Conservation (phyloP, 2,888 invertebrate genomes). For the Xestobium rufovillosum region DNA sequence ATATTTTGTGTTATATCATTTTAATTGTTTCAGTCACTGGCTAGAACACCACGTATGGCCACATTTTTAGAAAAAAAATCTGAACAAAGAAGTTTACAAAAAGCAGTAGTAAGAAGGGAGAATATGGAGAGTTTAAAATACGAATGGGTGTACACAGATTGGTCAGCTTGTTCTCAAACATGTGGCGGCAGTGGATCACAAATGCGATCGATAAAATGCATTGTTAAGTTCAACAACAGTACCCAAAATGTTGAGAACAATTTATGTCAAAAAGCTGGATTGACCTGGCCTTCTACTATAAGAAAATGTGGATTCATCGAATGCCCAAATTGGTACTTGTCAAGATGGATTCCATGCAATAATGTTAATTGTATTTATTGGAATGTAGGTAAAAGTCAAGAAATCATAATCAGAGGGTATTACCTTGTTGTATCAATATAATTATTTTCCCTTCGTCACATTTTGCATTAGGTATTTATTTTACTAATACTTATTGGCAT, state of each 20-base stretch:
- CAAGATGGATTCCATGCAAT: slow-evolving; percentile 65
- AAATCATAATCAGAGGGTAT: no score
- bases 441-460: no score
- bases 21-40: no score
- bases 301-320: slow-evolving; percentile 59
- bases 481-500: no score
- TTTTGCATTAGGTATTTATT: no score
- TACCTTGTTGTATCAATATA: no score
- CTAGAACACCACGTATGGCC: no score
- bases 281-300: slow-evolving; percentile 55
- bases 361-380: slow-evolving; percentile 67
- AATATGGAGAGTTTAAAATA: slow-evolving; percentile 51
- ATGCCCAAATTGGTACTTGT: slow-evolving; percentile 66
- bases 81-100: slow-evolving; percentile 36
- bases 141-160: slow-evolving; percentile 74
- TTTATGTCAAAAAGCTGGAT: slow-evolving; percentile 64
- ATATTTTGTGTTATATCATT: no score
- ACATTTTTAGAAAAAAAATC: no score
- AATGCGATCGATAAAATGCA: slow-evolving; percentile 65
- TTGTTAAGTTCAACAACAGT: slow-evolving; percentile 53
- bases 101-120: slow-evolving; percentile 10
- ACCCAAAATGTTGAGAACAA: slow-evolving; percentile 55
- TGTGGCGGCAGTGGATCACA: slow-evolving; percentile 72
- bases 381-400: slow-evolving; percentile 62
- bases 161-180: slow-evolving; percentile 79